Conservation (phyloP, 1,140 invertebrate species). For the Belonocnema kinseyi region DNA sequence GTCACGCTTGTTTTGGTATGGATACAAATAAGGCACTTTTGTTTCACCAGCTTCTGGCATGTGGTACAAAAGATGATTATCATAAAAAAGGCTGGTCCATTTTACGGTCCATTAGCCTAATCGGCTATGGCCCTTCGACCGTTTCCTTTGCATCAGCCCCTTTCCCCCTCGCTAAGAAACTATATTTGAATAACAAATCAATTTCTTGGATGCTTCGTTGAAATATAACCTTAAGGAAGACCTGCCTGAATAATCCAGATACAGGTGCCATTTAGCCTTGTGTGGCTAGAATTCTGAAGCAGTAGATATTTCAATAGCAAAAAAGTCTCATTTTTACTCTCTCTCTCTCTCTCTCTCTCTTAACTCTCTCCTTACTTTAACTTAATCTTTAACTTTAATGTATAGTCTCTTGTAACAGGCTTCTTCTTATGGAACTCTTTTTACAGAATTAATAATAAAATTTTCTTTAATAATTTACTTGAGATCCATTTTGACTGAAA, state of each 20-base stretch:
- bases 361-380: too few species aligned
- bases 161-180: constrained; percentile 44
- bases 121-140: constrained; percentile 53
- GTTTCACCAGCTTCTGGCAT: constrained; percentile 43
- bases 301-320: neutral
- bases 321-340: too few species aligned
- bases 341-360: too few species aligned
- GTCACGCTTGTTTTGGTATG: constrained; percentile 37
- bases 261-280: neutral
- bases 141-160: constrained; percentile 44
- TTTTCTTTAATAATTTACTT: too few species aligned
- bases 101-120: constrained; percentile 60
- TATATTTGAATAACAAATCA: constrained; percentile 61
- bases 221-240: constrained; percentile 3
- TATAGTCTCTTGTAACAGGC: too few species aligned
- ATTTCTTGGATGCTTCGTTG: constrained; percentile 25
- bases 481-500: too few species aligned
- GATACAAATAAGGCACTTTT: constrained; percentile 52
- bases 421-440: too few species aligned
- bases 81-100: constrained; percentile 60
- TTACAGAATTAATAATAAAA: too few species aligned
- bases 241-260: neutral
- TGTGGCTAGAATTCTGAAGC: constrained; percentile 4
- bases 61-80: constrained; percentile 57
- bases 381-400: too few species aligned